These are phyloP conservation scores for Spilogale gracilis DNA, from an alignment of 2,113 vertebrate species.

Conservation along the genomic window DNA sequence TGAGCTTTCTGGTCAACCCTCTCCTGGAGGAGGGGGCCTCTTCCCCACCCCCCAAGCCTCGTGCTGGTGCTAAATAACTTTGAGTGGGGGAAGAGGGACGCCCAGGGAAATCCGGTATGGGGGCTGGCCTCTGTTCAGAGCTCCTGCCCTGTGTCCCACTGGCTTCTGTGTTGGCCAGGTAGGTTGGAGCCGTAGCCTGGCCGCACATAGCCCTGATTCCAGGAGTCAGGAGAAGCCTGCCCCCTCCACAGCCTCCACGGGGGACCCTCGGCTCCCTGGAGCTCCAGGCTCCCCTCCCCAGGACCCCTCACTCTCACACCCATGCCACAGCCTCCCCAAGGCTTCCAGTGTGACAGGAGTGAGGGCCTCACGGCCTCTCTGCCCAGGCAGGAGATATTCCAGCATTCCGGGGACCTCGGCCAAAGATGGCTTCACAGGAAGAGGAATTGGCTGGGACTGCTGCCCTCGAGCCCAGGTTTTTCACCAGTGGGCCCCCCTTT, in stretches of 20 bases:
- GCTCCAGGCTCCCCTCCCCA: not conserved
- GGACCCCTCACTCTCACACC: fast-evolving
- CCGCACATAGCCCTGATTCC: not conserved
- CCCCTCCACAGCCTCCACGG: fast-evolving
- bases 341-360: not conserved
- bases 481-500: not conserved
- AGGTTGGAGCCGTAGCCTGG: not conserved
- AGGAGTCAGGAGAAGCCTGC: not conserved
- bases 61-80: not conserved
- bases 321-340: not conserved
- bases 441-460: conserved; percentile 43
- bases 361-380: not conserved
- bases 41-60: not conserved
- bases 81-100: not conserved
- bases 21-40: not conserved
- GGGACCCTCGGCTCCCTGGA: not conserved
- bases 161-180: not conserved
- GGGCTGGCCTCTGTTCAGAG: not conserved
- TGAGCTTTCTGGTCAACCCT: not conserved
- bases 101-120: not conserved
- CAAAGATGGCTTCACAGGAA: conserved; percentile 68
- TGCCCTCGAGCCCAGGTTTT: not conserved
- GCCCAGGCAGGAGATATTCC: conserved; percentile 49
- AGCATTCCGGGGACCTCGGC: conserved; percentile 70
- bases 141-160: not conserved